Evolutionary conservation across 2,797 vertebrate species (phyloP).

Genomic region (Poeciliopsis turneri): DNA sequence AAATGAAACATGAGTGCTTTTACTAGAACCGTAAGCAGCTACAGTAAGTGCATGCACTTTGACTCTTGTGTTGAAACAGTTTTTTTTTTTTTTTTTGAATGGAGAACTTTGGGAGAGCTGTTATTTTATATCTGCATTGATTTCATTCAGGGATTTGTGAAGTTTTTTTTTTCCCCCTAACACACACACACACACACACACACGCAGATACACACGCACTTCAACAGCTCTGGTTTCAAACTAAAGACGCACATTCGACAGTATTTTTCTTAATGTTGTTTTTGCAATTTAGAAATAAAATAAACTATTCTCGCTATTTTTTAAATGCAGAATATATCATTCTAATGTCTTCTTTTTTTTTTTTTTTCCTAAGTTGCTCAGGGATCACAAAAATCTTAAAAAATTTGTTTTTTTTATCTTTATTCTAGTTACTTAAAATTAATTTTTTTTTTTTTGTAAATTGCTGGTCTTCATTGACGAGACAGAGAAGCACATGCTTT

Average conservation of each 20-base stretch:
- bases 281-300: neutral
- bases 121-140: conserved; percentile 34
- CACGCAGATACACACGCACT: neutral
- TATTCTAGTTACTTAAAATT: neutral
- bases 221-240: neutral
- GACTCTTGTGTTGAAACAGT: conserved; percentile 33
- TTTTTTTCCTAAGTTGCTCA: too few relatives aligned
- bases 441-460: neutral
- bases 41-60: conserved; percentile 46
- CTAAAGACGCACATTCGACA: neutral
- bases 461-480: neutral
- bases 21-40: conserved; percentile 46
- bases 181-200: neutral
- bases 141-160: conserved; percentile 45
- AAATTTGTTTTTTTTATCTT: neutral
- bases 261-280: neutral
- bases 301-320: neutral
- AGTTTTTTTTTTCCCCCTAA: conserved; percentile 9
- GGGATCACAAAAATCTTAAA: neutral
- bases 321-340: neutral
- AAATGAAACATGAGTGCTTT: conserved; percentile 56
- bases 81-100: conserved; percentile 32
- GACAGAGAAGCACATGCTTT: conserved; percentile 33
- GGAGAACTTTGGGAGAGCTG: conserved; percentile 27
- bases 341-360: neutral